Percentiles rank a stretch among this genome's conserved stretches.
phyloP scores from a whole-genome alignment of 2,888 invertebrate species.

The Yponomeuta cagnagella region DNA sequence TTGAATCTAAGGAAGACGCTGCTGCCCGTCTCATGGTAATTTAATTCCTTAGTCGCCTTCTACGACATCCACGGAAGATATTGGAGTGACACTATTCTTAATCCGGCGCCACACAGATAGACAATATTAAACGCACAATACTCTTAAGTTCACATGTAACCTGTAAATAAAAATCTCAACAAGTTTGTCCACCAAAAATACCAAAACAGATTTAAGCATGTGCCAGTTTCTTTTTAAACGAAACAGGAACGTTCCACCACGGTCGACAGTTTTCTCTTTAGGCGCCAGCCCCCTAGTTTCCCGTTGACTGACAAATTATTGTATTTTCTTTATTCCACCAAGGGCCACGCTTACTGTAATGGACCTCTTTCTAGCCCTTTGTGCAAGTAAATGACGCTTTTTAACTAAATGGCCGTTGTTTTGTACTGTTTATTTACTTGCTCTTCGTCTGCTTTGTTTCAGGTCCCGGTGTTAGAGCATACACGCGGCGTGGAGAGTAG shows the following conservation, averaged over 20 bases:
- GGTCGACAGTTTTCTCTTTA: background rate
- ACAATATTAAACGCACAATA: too few species aligned
- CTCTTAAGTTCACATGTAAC: too few species aligned
- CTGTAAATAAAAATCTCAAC: too few species aligned
- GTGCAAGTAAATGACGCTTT: conserved; percentile 7
- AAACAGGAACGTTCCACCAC: background rate
- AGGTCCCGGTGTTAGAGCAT: background rate
- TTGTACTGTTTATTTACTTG: background rate
- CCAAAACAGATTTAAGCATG: too few species aligned
- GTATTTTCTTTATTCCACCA: conserved; percentile 6
- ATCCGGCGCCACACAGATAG: too few species aligned
- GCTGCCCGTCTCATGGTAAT: too few species aligned
- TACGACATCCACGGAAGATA: too few species aligned
- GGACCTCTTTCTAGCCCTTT: conserved; percentile 1
- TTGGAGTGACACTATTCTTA: too few species aligned
- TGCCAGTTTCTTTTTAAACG: background rate
- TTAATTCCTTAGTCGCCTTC: too few species aligned
- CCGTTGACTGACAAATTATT: conserved; percentile 1
- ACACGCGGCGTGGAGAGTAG: background rate
- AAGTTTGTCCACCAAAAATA: too few species aligned
- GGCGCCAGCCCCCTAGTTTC: background rate
- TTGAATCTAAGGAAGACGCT: too few species aligned
- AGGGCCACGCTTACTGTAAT: conserved; percentile 3
- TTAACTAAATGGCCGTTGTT: background rate
- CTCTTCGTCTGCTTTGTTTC: background rate